These are phyloP conservation scores for Ceyx melanurus DNA, from an alignment of 2,113 vertebrate genomes.

Conservation along the genomic window DNA sequence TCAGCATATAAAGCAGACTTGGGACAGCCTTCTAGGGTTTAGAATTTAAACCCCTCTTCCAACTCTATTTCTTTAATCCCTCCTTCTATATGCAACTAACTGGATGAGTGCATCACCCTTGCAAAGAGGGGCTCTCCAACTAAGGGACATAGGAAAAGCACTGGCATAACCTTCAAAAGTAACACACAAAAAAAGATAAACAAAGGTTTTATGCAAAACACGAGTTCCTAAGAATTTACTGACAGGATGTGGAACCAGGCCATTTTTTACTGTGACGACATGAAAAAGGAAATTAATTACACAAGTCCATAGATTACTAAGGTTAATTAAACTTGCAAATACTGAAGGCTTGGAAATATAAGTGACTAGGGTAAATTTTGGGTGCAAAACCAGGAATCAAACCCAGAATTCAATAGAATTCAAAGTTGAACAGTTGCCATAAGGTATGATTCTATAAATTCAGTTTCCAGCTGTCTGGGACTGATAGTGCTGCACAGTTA, in stretches of 20 bases:
- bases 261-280: neutral
- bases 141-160: neutral
- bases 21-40: neutral
- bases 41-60: neutral
- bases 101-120: neutral
- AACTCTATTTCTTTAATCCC: neutral
- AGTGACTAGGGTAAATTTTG: slow-evolving; percentile 32
- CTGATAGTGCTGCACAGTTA: neutral
- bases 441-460: neutral
- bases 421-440: neutral
- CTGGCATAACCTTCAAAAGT: neutral
- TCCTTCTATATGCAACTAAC: neutral
- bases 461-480: neutral
- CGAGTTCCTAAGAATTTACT: neutral
- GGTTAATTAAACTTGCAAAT: slow-evolving; percentile 56
- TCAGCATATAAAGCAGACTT: neutral
- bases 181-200: neutral
- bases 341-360: neutral
- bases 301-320: slow-evolving; percentile 17
- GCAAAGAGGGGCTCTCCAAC: neutral
- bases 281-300: slow-evolving; percentile 23
- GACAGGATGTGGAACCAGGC: neutral
- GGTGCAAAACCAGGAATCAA: neutral
- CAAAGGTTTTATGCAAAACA: slow-evolving; percentile 3
- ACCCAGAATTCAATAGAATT: neutral